Base-by-base conservation (phyloP, 2,797 vertebrate species). In the Syndactyla subalaris region DNA sequence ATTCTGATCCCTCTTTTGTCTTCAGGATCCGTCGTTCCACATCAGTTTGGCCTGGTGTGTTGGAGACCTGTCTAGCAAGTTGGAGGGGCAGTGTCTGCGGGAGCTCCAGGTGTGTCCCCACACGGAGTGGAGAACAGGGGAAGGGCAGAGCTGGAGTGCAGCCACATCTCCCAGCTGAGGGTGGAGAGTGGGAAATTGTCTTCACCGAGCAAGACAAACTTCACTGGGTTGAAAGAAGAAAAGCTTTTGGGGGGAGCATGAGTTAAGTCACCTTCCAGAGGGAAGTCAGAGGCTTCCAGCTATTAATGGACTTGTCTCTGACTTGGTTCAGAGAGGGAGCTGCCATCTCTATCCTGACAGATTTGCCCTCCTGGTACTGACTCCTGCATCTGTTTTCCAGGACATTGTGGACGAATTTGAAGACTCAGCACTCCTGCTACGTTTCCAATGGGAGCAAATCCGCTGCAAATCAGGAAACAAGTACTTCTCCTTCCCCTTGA, bases 31-130 rank as follows among this genome's bases (percentile, higher is more conserved):
- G 0, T 99, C 99, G 0, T 99, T 99, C 97, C 99, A 99, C 3
- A 93, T 99, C 92, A 99, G 99, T 96, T 97, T 99, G 97, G 99
- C 98, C 81, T 99, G 99, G 99, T 99, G 99, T 36, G 98, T 98
- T 1, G 99, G 99, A 20, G 98, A 99, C 57, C 26, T 94, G 18
- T 97, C 94, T 3, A 97, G 75, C 57, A 96, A 93, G 78, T 95
- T 99, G 52, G 97, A 98, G 76, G 97, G 96, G 13, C 92, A 84
- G 16, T 98, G 98, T 77, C 95, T 99, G 57, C 96, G 6, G 85
- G 98, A 98, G 73, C 97, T 99, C 66, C 99, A 99, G 99, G 99
- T 99, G 95, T 41, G 51, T 87, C 51, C 58, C n/a, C 27, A 5
- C 0, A 0, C 13, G 16, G 26, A 6, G 19, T 38, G 23, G 15